Base-by-base conservation (phyloP, 2,113 vertebrate genomes). In the Helogale parvula region DNA sequence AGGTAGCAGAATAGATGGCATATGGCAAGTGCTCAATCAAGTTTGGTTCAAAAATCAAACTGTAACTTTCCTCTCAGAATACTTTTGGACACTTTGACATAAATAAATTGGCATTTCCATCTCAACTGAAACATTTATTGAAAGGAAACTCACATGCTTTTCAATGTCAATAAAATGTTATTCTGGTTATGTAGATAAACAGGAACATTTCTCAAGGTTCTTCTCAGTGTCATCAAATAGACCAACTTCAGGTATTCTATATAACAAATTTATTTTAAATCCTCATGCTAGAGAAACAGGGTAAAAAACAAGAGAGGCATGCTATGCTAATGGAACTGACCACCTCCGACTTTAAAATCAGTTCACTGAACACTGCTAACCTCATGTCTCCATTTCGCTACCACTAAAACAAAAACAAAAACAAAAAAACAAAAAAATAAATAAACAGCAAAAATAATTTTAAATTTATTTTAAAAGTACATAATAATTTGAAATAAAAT, bases 111-210 rank as follows among this genome's bases (percentile, higher is more conserved):
- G 68, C 21, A 72, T 84, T 88, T 92, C 38, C 12, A 84, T 76
- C 33, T 82, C 84, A 91, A 84, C 23, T 63, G 45, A 88, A 54
- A 38, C 2, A 45, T 45, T 81, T 72, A 13, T 69, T 83, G 31
- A 45, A 69, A n/a, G 82, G 81, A 86, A 81, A 92, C 38, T 31
- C 21, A 77, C 25, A 29, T 15, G 29, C 63, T 83, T 72, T 83
- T 87, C 60, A 90, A 79, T 47, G 35, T 71, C 35, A 95, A 80
- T 80, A 72, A 93, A 96, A 91, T 45, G 33, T 50, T 80, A 79
- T 57, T 92, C 65, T 94, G 14, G 12, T 52, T 88, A 69, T 41
- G 7, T 25, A 90, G n/a, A 71, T n/a, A 76, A 82, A 17, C 7
- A 35, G 54, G 33, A 66, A 63, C 31, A 71, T 29, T 76, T 68